Evolutionary conservation across 2,797 vertebrate genomes (phyloP).

Genomic region (Chiloscyllium punctatum): DNA sequence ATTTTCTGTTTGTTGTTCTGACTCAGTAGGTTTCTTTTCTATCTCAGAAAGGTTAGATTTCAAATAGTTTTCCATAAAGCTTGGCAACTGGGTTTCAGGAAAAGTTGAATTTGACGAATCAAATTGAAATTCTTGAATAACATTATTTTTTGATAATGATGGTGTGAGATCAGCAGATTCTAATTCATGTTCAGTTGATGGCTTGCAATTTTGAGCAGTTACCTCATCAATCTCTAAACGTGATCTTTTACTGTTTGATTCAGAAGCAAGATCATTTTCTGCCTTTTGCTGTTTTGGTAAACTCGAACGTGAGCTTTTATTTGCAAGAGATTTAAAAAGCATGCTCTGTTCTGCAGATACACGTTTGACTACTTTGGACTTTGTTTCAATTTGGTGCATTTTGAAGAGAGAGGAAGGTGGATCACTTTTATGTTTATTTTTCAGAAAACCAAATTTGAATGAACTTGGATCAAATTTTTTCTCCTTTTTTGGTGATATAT

Average conservation of each 20-base stretch:
- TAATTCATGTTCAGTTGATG: slow-evolving; percentile 39
- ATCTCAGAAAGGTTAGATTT: slow-evolving; percentile 56
- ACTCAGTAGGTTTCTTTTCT: slow-evolving; percentile 51
- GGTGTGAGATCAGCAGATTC: slow-evolving; percentile 36
- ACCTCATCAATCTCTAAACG: slow-evolving; percentile 60
- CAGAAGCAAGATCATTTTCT: slow-evolving; percentile 54
- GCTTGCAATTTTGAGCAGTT: slow-evolving; percentile 44
- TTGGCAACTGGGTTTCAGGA: slow-evolving; percentile 60
- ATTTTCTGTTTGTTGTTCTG: slow-evolving; percentile 47
- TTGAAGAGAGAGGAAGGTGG: slow-evolving; percentile 73
- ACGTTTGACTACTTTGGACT: slow-evolving; percentile 59
- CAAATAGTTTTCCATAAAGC: slow-evolving; percentile 66
- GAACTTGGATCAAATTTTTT: slow-evolving; percentile 75
- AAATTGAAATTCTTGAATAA: slow-evolving; percentile 47
- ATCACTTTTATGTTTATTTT: slow-evolving; percentile 56
- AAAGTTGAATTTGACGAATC: slow-evolving; percentile 51
- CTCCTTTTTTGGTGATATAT: slow-evolving; percentile 57
- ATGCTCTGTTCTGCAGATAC: slow-evolving; percentile 71
- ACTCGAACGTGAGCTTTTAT: slow-evolving; percentile 46
- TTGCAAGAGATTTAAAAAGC: slow-evolving; percentile 62
- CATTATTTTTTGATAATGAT: background rate
- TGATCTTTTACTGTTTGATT: slow-evolving; percentile 62
- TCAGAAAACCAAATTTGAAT: slow-evolving; percentile 80
- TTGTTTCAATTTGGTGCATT: slow-evolving; percentile 64
- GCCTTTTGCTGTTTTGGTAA: slow-evolving; percentile 50